These are phyloP conservation scores for human (Homo sapiens) DNA, from an alignment of 2,113 vertebrate genomes.

Conservation along the genomic window DNA sequence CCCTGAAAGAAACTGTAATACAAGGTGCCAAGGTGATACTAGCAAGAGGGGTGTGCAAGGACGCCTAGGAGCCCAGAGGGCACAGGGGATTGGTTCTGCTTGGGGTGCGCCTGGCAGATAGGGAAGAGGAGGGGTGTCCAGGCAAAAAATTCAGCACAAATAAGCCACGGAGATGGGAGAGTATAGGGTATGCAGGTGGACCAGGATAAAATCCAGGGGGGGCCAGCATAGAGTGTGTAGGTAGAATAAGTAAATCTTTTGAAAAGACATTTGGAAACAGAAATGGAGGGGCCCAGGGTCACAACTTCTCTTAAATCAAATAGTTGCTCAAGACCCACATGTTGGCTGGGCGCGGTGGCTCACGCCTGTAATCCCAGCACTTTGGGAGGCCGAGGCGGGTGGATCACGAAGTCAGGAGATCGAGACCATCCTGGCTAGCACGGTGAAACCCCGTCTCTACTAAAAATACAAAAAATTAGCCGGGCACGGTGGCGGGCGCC, in stretches of 20 bases:
- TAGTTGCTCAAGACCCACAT: neutral
- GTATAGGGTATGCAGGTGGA: neutral
- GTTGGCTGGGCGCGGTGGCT: neutral
- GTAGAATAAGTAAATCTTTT: neutral
- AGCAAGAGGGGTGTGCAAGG: neutral
- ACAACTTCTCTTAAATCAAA: neutral
- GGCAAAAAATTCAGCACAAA: neutral
- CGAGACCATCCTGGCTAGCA: no score
- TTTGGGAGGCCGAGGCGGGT: no score
- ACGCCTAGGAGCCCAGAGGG: neutral
- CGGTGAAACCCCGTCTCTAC: no score
- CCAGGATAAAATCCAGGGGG: no score
- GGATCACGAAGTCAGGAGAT: no score
- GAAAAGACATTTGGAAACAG: neutral
- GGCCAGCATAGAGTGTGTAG: neutral
- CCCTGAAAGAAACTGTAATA: neutral
- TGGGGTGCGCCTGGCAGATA: neutral
- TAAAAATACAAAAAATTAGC: no score
- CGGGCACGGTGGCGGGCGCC: no score
- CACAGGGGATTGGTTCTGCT: neutral
- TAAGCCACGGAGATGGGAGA: neutral
- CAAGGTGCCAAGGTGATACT: neutral
- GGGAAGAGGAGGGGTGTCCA: accelerated
- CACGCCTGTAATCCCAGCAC: no score
- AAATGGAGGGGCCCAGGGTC: neutral